Percentiles rank a stretch among this genome's conserved stretches.
These are phyloP conservation scores for Gavialis gangeticus DNA, from an alignment of 2,113 vertebrate genomes.

Conservation along the genomic window DNA sequence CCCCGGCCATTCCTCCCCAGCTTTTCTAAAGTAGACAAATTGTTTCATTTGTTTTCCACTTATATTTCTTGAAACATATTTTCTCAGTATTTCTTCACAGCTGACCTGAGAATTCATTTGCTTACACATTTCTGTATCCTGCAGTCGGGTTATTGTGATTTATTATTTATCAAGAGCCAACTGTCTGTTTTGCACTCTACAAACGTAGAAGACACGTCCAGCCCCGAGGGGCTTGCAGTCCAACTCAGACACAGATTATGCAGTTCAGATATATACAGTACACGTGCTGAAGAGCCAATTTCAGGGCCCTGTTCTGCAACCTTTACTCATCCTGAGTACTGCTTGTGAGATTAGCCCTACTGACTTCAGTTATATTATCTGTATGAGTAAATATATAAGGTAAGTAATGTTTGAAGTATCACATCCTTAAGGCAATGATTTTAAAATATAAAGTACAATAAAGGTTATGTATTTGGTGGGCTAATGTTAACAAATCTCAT, in stretches of 20 bases:
- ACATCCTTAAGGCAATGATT: not conserved
- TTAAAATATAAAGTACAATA: not conserved
- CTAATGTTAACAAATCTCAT: not conserved
- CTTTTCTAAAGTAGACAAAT: not conserved
- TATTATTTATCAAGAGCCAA: conserved; percentile 52
- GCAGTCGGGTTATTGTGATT: not conserved
- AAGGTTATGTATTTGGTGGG: not conserved
- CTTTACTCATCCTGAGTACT: not conserved
- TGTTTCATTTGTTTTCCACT: conserved; percentile 15
- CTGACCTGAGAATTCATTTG: conserved; percentile 44
- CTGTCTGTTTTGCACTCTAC: conserved; percentile 17
- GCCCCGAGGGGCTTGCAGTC: conserved; percentile 19
- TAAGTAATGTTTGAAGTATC: not conserved
- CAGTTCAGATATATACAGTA: not conserved
- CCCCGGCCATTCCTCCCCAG: not conserved
- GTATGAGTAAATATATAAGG: not conserved
- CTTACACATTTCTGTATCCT: conserved; percentile 40
- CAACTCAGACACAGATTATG: conserved; percentile 25
- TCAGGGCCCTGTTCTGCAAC: not conserved
- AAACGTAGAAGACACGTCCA: conserved; percentile 33
- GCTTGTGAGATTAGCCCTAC: not conserved
- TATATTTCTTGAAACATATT: conserved; percentile 21
- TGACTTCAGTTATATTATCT: conserved; percentile 13
- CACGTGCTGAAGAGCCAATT: not conserved
- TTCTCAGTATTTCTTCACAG: conserved; percentile 38